phyloP scores from a whole-genome alignment of 1,140 invertebrate species.

The Philotrypesis tridentata region DNA sequence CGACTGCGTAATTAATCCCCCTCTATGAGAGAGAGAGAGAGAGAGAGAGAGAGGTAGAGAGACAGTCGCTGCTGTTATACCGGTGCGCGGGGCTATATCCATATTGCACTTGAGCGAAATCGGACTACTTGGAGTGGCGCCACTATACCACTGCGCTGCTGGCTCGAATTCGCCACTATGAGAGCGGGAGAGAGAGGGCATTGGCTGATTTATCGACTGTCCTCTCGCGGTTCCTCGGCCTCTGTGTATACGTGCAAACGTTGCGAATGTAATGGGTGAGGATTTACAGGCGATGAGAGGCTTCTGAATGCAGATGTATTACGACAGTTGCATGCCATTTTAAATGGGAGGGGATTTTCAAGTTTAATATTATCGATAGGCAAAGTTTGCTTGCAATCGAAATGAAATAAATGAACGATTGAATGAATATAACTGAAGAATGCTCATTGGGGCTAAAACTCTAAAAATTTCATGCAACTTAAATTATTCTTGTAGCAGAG shows the following conservation, averaged over 20 bases:
- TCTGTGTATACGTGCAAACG: neutral
- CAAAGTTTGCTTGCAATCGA: too few species aligned
- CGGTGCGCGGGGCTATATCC: constrained; percentile 12
- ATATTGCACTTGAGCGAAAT: constrained; percentile 27
- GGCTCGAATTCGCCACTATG: neutral
- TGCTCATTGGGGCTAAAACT: too few species aligned
- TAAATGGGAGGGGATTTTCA: too few species aligned
- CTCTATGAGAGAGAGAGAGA: neutral
- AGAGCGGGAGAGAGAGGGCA: neutral
- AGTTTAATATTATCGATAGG: too few species aligned
- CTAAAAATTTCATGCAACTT: too few species aligned
- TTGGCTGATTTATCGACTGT: constrained; percentile 20
- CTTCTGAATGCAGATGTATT: too few species aligned
- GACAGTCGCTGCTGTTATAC: neutral
- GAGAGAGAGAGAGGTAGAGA: neutral
- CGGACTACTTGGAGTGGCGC: constrained; percentile 27
- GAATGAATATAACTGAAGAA: too few species aligned
- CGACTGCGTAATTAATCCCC: constrained; percentile 33
- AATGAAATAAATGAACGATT: too few species aligned
- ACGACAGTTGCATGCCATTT: too few species aligned
- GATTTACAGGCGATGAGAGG: neutral
- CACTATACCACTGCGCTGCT: too few species aligned
- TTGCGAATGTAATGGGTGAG: neutral
- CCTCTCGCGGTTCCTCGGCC: neutral
- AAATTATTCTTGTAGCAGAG: too few species aligned